phyloP scores from a whole-genome alignment of 2,888 invertebrate genomes.

The Sinotaia quadrata region DNA sequence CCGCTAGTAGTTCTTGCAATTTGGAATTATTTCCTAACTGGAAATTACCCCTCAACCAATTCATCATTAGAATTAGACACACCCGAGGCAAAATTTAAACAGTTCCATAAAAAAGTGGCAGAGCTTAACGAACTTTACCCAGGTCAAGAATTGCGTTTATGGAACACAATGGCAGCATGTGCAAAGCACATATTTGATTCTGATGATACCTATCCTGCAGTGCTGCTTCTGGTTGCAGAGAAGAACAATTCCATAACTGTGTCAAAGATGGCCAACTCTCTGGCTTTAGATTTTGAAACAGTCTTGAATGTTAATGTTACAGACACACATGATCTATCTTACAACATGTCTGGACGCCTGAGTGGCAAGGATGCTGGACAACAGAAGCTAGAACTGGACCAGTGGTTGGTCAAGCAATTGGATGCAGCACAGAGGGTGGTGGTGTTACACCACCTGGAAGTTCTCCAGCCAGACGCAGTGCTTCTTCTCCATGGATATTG shows the following conservation, averaged over 20 bases:
- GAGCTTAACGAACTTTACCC: slow-evolving; percentile 40
- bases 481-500: slow-evolving; percentile 65
- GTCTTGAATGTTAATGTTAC: slow-evolving; percentile 14
- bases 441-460: slow-evolving; percentile 57
- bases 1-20: no score
- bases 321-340: neutral
- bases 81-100: slow-evolving; percentile 24
- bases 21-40: no score
- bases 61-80: no score
- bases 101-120: slow-evolving; percentile 34
- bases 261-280: slow-evolving; percentile 45
- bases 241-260: slow-evolving; percentile 34
- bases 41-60: no score
- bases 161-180: slow-evolving; percentile 48
- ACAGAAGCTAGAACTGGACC: slow-evolving; percentile 45
- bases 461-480: slow-evolving; percentile 50
- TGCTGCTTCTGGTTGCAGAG: slow-evolving; percentile 50
- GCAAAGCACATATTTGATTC: slow-evolving; percentile 45
- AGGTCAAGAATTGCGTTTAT: slow-evolving; percentile 46
- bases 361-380: slow-evolving; percentile 38
- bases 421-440: slow-evolving; percentile 41
- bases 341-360: slow-evolving; percentile 13
- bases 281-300: slow-evolving; percentile 38
- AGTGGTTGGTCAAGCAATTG: slow-evolving; percentile 38
- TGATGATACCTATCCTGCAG: slow-evolving; percentile 47